Base-by-base conservation (phyloP, 2,797 vertebrate species). In the Hyperoplus lanceolatus region DNA sequence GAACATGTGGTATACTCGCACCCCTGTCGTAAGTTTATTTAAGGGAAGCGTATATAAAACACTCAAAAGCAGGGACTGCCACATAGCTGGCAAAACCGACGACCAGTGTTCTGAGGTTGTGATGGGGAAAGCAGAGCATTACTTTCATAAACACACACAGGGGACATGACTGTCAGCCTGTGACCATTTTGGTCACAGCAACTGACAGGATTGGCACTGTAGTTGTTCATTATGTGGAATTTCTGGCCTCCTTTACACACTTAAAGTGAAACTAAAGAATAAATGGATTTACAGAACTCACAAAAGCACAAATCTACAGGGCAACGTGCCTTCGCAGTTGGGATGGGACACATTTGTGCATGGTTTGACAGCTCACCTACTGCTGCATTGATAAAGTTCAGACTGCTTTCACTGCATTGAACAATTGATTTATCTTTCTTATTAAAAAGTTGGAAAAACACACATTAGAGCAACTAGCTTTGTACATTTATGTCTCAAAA, bases 221-320 rank as follows among this genome's bases (percentile, higher is more conserved):
- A 91, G 87, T 90, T 84, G 89, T 86, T 96, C 92, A 95, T 96
- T 95, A 95, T 95, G 90, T 91, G 87, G 81, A 90, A 94, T 94
- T 94, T 92, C 92, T 93, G 94, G 92, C 92, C 91, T 87, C 82
- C 90, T 94, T 94, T 88, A 92, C 90, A 93, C 93, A 83, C 93
- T 92, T 88, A 90, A 83, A 92, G 90, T 90, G 90, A 93, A 93
- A 92, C 84, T 85, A 83, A 89, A 84, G 86, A 94, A 94, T 92
- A 93, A 94, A 94, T 86, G 87, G 92, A 93, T 94, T 93, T 92
- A 93, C 91, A 90, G 84, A 89, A 84, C 87, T 91, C 85, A 75
- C 83, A 86, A 88, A 87, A 87, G 81, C 79, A 61, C 73, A 73
- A 64, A 58, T 83, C 71, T 70, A 63, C 55, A 46, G 77, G 73